A percentile compares a stretch with the other conserved stretches of the same genome.
phyloP scores from a whole-genome alignment of 2,113 vertebrate genomes.

The Melanotaenia duboulayi region DNA sequence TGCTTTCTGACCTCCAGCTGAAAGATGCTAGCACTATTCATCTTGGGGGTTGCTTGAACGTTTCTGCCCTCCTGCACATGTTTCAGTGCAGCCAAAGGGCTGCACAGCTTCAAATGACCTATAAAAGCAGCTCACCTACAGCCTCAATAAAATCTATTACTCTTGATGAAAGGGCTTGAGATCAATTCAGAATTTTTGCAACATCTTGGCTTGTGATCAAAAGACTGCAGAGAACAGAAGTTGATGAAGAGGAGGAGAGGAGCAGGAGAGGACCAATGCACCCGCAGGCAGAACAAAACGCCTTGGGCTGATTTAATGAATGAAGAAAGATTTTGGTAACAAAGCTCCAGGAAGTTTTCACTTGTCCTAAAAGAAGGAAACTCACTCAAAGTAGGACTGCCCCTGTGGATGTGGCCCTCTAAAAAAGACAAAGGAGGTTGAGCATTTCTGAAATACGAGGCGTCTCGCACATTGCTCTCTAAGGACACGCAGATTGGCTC shows the following conservation, averaged over 20 bases:
- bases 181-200: constrained; percentile 54
- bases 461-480: constrained; percentile 37
- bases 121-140: constrained; percentile 25
- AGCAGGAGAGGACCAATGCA: constrained; percentile 48
- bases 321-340: constrained; percentile 57
- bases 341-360: constrained; percentile 68
- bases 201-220: constrained; percentile 59
- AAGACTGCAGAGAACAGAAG: constrained; percentile 36
- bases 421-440: constrained; percentile 53
- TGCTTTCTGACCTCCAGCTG: constrained; percentile 9
- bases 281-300: constrained; percentile 69
- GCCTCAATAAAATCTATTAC: constrained; percentile 33
- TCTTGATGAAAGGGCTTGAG: constrained; percentile 35
- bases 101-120: constrained; percentile 35
- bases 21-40: neutral
- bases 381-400: constrained; percentile 62
- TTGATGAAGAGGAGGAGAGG: constrained; percentile 44
- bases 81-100: constrained; percentile 26
- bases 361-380: constrained; percentile 65
- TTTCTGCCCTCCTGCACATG: constrained; percentile 6
- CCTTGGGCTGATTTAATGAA: constrained; percentile 72
- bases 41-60: constrained; percentile 15
- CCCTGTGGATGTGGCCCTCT: constrained; percentile 49
- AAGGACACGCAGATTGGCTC: constrained; percentile 40
- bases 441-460: constrained; percentile 44